A percentile compares a stretch with the other conserved stretches of the same genome.
Conservation (phyloP, 2,113 vertebrate genomes). For the Chrysemys picta region DNA sequence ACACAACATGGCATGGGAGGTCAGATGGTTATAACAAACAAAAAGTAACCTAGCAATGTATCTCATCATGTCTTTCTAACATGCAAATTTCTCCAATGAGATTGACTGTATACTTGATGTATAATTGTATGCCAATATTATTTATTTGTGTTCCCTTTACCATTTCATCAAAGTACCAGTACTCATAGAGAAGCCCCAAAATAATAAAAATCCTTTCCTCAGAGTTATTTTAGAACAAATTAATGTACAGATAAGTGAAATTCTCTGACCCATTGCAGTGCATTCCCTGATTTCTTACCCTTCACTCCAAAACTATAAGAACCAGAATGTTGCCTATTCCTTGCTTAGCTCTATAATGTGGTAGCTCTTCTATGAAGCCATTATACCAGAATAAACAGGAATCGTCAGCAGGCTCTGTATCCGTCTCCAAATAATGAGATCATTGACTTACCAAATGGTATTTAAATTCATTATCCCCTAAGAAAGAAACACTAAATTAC, state of each 20-base stretch:
- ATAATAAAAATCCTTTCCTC: background rate
- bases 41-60: background rate
- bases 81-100: background rate
- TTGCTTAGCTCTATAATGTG: background rate
- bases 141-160: background rate
- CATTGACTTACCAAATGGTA: conserved; percentile 59
- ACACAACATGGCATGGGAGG: background rate
- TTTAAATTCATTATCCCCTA: conserved; percentile 50
- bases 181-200: background rate
- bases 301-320: conserved; percentile 15
- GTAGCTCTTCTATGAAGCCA: conserved; percentile 5
- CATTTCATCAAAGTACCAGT: background rate
- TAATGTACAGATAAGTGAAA: background rate
- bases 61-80: background rate
- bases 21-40: background rate
- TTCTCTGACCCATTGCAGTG: background rate
- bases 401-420: background rate
- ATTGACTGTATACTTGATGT: background rate
- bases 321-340: background rate
- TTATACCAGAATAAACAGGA: background rate
- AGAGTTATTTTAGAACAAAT: background rate
- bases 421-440: conserved; percentile 37
- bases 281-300: background rate
- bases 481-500: conserved; percentile 46
- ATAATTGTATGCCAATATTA: background rate